Conservation (phyloP, 92 coral and sea anemone genomes). For the Anthopleura xanthogrammica region DNA sequence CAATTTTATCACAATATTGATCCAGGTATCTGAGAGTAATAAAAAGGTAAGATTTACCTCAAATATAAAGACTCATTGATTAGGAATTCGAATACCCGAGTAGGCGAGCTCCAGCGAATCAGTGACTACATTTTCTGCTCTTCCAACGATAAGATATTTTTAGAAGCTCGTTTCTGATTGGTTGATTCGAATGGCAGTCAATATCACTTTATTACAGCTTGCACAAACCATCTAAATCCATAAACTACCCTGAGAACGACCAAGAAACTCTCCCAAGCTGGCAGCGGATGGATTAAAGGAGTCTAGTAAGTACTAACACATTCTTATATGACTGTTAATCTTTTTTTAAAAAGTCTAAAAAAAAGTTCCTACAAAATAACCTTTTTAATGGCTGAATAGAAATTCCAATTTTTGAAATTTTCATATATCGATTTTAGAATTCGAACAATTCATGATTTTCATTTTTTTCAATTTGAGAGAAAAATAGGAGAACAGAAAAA, state of each 20-base stretch:
- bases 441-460: neutral
- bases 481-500: no score
- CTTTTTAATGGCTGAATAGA: neutral
- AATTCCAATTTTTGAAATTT: no score
- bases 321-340: no score
- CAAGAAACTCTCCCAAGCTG: neutral
- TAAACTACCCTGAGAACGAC: neutral
- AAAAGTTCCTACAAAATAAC: neutral
- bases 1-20: no score
- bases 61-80: neutral
- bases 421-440: neutral
- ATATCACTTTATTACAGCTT: neutral
- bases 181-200: neutral
- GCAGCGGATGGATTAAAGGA: neutral
- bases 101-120: neutral
- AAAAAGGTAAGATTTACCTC: no score
- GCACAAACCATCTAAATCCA: neutral
- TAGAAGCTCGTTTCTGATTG: neutral
- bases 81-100: neutral
- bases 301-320: neutral
- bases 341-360: neutral
- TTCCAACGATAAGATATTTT: neutral
- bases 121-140: neutral
- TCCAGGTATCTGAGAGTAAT: no score
- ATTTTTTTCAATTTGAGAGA: no score